These are phyloP conservation scores for Melipona beecheii DNA, from an alignment of 2,888 invertebrate genomes.

Conservation along the genomic window DNA sequence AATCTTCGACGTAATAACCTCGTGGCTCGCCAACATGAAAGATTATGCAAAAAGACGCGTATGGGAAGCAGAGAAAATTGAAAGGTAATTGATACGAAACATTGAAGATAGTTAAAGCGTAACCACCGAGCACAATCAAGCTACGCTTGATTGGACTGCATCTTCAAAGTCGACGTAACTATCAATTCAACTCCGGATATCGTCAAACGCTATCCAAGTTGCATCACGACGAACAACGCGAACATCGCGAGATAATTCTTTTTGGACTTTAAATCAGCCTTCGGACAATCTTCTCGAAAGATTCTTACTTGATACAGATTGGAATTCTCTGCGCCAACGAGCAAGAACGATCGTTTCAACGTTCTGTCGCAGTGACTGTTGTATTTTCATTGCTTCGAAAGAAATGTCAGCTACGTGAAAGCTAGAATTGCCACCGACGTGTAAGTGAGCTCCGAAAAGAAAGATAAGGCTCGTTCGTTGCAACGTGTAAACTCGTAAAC, in stretches of 20 bases:
- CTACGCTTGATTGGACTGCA: constrained; percentile 45
- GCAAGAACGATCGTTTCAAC: neutral
- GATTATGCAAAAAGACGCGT: neutral
- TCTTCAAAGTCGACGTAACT: constrained; percentile 42
- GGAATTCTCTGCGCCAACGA: neutral
- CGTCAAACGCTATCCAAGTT: constrained; percentile 23
- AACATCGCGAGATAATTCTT: neutral
- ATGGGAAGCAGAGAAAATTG: constrained; percentile 26
- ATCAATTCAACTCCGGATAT: constrained; percentile 41
- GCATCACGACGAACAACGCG: neutral
- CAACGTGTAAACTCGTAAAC: constrained; percentile 41
- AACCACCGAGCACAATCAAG: constrained; percentile 39
- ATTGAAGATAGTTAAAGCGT: constrained; percentile 24
- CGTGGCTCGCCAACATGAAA: neutral
- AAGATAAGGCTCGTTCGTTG: neutral
- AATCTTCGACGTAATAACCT: constrained; percentile 17
- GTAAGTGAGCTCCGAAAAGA: neutral
- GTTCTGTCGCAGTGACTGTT: neutral
- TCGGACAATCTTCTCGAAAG: constrained; percentile 38
- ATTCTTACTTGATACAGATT: constrained; percentile 27
- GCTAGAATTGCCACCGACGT: neutral
- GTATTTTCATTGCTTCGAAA: neutral
- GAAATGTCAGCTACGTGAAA: neutral
- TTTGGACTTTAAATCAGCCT: constrained; percentile 2
- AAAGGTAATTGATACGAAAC: constrained; percentile 34